These are phyloP conservation scores for Spheniscus humboldti DNA, from an alignment of 2,797 vertebrate species.

Conservation along the genomic window DNA sequence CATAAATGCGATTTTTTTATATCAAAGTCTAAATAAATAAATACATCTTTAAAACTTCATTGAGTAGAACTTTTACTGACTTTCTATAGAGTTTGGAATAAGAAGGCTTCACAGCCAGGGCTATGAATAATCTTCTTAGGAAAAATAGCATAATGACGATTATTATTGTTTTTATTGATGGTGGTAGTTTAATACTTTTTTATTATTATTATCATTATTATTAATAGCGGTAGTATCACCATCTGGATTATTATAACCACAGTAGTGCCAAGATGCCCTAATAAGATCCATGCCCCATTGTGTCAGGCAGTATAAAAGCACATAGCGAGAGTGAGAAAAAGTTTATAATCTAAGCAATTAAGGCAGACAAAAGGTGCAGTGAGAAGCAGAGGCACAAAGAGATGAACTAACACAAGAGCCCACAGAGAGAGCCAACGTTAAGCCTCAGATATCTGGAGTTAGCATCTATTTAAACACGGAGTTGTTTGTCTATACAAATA, in stretches of 20 bases:
- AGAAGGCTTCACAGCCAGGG: neutral
- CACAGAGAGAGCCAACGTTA: accelerated
- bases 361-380: slow-evolving; percentile 35
- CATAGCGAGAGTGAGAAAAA: neutral
- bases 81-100: neutral
- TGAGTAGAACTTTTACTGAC: neutral
- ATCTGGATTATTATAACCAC: slow-evolving; percentile 4
- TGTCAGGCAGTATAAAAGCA: neutral
- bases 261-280: neutral
- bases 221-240: neutral
- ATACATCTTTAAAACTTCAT: neutral
- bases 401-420: neutral
- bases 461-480: neutral
- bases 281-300: neutral
- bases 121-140: neutral
- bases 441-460: neutral
- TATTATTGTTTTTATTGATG: neutral
- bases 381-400: neutral
- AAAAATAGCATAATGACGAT: neutral
- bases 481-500: neutral
- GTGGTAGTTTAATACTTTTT: neutral
- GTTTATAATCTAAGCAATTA: slow-evolving; percentile 2
- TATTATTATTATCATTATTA: neutral
- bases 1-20: neutral
- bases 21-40: neutral